These are phyloP conservation scores for Porites divaricata DNA, from an alignment of 92 coral and sea anemone genomes.

Conservation along the genomic window DNA sequence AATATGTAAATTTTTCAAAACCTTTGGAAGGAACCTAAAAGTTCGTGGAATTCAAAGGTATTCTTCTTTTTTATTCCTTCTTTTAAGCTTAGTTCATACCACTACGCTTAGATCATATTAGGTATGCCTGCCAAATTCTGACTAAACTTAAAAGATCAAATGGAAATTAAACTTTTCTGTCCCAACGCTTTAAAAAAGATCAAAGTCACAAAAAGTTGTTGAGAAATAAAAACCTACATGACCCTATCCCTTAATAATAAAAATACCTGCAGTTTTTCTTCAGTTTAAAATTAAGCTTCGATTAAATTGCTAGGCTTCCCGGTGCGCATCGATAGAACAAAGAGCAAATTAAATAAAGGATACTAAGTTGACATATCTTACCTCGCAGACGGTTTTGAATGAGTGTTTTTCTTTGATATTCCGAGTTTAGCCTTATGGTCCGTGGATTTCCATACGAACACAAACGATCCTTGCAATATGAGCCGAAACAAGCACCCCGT, in stretches of 20 bases:
- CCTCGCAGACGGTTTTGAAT: not conserved
- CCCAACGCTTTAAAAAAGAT: not conserved
- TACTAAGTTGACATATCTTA: not conserved
- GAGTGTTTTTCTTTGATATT: not conserved
- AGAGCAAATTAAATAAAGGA: not conserved
- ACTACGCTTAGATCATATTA: constrained; percentile 24
- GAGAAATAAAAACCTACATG: not conserved
- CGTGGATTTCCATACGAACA: constrained; percentile 3
- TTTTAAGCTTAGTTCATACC: constrained; percentile 9
- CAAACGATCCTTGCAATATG: constrained; percentile 19
- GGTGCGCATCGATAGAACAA: not conserved
- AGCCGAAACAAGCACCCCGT: constrained; percentile 64
- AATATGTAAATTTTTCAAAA: too few species aligned
- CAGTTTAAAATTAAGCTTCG: constrained; percentile 11
- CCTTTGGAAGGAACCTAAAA: too few species aligned
- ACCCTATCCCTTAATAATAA: not conserved
- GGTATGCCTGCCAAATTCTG: not conserved
- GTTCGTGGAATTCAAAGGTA: too few species aligned
- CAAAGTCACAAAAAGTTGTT: not conserved
- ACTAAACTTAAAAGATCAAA: not conserved
- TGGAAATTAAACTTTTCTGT: too few species aligned
- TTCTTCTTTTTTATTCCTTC: not conserved
- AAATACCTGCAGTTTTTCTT: not conserved
- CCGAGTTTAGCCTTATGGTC: not conserved
- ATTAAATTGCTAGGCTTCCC: not conserved